Evolutionary conservation across 2,113 vertebrate species (phyloP).

Genomic region (Ancistrus triradiatus): DNA sequence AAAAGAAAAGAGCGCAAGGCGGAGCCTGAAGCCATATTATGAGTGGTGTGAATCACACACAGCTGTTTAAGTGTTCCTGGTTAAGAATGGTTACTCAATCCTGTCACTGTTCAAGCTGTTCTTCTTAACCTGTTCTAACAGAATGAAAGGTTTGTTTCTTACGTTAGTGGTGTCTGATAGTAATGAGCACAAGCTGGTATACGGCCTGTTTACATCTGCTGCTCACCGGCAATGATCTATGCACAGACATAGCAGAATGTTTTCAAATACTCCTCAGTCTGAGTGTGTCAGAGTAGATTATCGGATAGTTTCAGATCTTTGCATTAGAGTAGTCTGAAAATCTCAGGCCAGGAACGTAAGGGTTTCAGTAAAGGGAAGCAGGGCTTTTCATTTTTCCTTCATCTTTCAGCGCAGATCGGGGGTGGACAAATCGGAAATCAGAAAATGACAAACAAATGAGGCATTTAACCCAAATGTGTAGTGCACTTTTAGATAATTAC

Average conservation of each 20-base stretch:
- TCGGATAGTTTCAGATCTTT: neutral
- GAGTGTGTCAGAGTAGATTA: neutral
- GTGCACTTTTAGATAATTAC: no score
- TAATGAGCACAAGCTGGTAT: constrained; percentile 8
- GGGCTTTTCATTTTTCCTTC: no score
- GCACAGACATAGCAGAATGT: constrained; percentile 29
- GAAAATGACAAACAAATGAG: no score
- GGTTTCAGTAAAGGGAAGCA: no score
- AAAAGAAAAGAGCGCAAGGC: constrained; percentile 5
- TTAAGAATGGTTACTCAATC: constrained; percentile 4
- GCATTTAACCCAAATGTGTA: no score
- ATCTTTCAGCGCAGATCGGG: no score
- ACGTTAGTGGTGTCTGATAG: neutral
- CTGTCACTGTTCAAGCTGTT: no score
- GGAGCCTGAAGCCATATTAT: constrained; percentile 1
- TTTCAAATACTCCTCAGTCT: constrained; percentile 14
- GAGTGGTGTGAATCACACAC: constrained; percentile 10
- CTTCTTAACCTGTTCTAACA: no score
- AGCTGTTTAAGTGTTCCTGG: constrained; percentile 21
- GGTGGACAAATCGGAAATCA: no score
- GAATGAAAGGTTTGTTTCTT: no score
- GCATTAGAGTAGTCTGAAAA: no score
- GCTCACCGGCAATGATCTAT: constrained; percentile 30
- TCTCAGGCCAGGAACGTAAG: no score
- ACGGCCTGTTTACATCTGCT: neutral